These are phyloP conservation scores for Dufourea novaeangliae DNA, from an alignment of 1,140 invertebrate genomes.

Conservation along the genomic window DNA sequence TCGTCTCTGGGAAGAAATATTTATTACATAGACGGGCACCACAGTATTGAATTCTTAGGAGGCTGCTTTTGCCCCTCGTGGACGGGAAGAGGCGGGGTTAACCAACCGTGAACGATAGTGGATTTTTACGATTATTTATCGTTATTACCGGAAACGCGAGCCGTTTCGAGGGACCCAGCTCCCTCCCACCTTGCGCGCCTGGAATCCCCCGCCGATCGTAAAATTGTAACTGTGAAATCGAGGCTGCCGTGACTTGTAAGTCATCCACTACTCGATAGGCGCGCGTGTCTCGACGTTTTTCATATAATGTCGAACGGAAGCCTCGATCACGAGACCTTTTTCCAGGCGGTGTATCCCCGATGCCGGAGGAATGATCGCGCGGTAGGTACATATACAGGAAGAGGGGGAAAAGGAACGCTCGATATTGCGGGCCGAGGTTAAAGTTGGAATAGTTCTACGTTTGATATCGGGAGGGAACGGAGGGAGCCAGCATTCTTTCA, in stretches of 20 bases:
- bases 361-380: neutral
- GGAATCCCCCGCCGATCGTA: conserved; percentile 33
- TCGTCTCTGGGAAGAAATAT: conserved; percentile 50
- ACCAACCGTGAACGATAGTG: conserved; percentile 48
- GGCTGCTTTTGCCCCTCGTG: conserved; percentile 25
- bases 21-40: conserved; percentile 51
- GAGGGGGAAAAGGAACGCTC: neutral
- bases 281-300: neutral
- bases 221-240: conserved; percentile 28
- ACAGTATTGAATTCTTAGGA: conserved; percentile 57
- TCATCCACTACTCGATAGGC: conserved; percentile 15
- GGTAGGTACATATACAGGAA: neutral
- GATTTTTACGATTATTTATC: conserved; percentile 51
- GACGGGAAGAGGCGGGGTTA: conserved; percentile 29
- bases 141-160: conserved; percentile 42
- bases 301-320: neutral
- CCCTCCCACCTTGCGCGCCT: no score
- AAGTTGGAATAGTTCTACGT: neutral
- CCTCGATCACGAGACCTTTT: neutral
- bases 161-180: neutral
- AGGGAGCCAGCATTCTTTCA: neutral
- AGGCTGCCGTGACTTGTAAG: conserved; percentile 6
- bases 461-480: no score
- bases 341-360: neutral
- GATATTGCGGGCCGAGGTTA: neutral